Evolutionary conservation across 2,797 vertebrate species (phyloP), one percentile per base, ranked within the genome.

Genomic region (Tapera naevia): DNA sequence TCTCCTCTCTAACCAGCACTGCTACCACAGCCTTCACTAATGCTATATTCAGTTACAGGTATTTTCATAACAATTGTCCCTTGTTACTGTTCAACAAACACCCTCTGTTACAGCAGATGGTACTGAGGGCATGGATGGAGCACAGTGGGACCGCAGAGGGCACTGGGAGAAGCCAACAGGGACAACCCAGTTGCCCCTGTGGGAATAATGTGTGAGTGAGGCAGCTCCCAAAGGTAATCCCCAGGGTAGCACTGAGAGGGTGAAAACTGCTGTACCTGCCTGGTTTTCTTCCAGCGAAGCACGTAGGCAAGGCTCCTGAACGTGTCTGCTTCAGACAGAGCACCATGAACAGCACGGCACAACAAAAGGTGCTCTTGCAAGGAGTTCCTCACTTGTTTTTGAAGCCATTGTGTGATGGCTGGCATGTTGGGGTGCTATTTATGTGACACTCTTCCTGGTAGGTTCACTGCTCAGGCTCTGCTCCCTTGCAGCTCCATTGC

Each of bases 341-440:
- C 23, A 30, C 14, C 6, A 4, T 4, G 21, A 8, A 2, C 1
- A 1, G 35, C 78, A 11, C 5, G 30, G 43, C 43, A 4, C 0
- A 8, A 27, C 0, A 5, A 64, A 48, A 67, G 35, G 28, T 7
- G 4, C 35, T 7, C 61, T 13, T 53, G 9, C 54, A 33, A 51
- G 51, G 22, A 24, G 10, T 5, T 78, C 13, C n/a, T 66, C 14
- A 2, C 73, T 67, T 1, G 0, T 25, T 27, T 83, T 58, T 32
- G 60, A 16, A 61, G 66, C 22, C 15, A 9, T 5, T 32, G 50
- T 9, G 17, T 21, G 12, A 67, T 11, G 30, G n/a, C 33, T 5
- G 53, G 32, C 27, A 16, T 4, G 4, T 39, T 51, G 33, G 33
- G 19, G n/a, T 15, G 48, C 24, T 43, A 16, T 32, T 79, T 74